Evolutionary conservation across 2,113 vertebrate species (phyloP).

Genomic region (Elachura formosa): DNA sequence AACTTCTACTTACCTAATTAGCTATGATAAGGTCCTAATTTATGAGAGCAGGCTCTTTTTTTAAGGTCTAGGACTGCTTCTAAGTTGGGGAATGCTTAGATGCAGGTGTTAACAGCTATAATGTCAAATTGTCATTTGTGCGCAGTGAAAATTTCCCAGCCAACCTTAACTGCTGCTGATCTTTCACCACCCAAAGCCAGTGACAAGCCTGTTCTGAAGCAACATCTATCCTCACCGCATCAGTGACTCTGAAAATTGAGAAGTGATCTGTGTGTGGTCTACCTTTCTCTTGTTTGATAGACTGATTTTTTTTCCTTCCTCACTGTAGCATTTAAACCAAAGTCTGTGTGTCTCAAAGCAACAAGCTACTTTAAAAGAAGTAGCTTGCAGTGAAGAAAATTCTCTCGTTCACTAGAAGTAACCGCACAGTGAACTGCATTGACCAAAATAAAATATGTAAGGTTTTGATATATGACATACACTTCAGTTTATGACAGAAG

Average conservation of each 20-base stretch:
- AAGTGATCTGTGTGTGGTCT: slow-evolving; percentile 54
- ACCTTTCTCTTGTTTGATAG: slow-evolving; percentile 34
- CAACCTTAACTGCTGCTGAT: slow-evolving; percentile 41
- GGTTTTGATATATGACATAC: not conserved
- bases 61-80: not conserved
- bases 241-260: slow-evolving; percentile 63
- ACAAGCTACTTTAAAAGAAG: not conserved
- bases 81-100: not conserved
- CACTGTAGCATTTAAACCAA: slow-evolving; percentile 8
- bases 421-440: not conserved
- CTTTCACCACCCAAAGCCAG: slow-evolving; percentile 38
- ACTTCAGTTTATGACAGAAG: not conserved
- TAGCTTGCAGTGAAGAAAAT: not conserved
- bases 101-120: not conserved
- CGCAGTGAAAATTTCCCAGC: not conserved
- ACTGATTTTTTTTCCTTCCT: not conserved
- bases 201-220: slow-evolving; percentile 32
- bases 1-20: not conserved
- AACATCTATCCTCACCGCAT: slow-evolving; percentile 53
- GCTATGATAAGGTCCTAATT: not conserved
- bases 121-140: not conserved
- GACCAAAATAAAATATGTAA: not conserved
- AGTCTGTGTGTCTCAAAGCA: not conserved
- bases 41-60: not conserved
- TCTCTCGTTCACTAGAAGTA: not conserved